These are phyloP conservation scores for Perccottus glenii DNA, from an alignment of 2,113 vertebrate species.

Conservation along the genomic window DNA sequence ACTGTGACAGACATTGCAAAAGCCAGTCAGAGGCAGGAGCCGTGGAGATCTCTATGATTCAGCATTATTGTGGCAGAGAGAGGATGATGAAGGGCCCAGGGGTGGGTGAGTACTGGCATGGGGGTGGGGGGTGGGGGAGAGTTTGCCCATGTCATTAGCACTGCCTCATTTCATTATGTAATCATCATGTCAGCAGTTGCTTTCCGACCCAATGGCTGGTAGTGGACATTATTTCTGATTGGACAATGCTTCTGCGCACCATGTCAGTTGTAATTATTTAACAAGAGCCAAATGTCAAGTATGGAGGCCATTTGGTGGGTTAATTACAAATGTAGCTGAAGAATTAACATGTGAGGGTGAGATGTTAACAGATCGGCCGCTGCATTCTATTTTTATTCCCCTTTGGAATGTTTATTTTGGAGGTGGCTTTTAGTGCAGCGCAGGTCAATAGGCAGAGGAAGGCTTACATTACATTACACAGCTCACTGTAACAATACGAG, in stretches of 20 bases:
- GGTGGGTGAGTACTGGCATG: slow-evolving; percentile 24
- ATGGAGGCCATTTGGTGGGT: slow-evolving; percentile 37
- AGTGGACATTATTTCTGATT: slow-evolving; percentile 25
- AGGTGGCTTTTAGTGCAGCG: slow-evolving; percentile 28
- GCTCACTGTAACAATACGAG: slow-evolving; percentile 23
- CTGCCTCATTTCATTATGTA: slow-evolving; percentile 71
- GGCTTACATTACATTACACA: slow-evolving; percentile 43
- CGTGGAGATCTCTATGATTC: slow-evolving; percentile 63
- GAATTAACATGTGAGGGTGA: slow-evolving; percentile 44
- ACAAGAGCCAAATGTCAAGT: slow-evolving; percentile 25
- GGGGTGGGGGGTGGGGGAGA: slow-evolving; percentile 24
- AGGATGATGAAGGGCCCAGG: slow-evolving; percentile 48
- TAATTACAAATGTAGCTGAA: slow-evolving; percentile 57
- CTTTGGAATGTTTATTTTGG: slow-evolving; percentile 49
- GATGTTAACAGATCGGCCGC: slow-evolving; percentile 33
- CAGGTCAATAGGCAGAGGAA: slow-evolving; percentile 47
- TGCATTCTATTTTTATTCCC: slow-evolving; percentile 46
- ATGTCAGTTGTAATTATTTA: slow-evolving; percentile 39
- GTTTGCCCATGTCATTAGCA: slow-evolving; percentile 71
- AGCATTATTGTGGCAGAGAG: slow-evolving; percentile 61
- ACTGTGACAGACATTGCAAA: slow-evolving; percentile 57
- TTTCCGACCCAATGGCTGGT: slow-evolving; percentile 9
- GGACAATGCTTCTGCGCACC: slow-evolving; percentile 3
- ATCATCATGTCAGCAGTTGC: slow-evolving; percentile 29
- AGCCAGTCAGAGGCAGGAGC: slow-evolving; percentile 53